These are phyloP conservation scores for Gulo gulo DNA, from an alignment of 2,113 vertebrate genomes.

Conservation along the genomic window DNA sequence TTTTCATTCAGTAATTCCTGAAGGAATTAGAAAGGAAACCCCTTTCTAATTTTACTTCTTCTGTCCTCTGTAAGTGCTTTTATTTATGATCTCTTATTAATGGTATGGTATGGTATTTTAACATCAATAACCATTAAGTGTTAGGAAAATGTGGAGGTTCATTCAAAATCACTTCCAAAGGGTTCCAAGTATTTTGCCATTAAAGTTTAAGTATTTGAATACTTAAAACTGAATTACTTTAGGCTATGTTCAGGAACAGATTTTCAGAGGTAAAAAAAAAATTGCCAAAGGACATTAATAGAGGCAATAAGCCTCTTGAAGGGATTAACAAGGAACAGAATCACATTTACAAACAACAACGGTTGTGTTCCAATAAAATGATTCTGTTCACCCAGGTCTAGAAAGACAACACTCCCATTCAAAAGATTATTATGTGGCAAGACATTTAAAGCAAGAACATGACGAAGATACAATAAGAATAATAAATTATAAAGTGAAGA, in stretches of 20 bases:
- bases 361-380: conserved; percentile 1
- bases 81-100: conserved; percentile 41
- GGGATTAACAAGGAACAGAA: neutral
- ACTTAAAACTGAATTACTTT: conserved; percentile 1
- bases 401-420: neutral
- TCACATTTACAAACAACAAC: conserved; percentile 4
- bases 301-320: neutral
- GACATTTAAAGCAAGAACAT: neutral
- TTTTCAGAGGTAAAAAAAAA: neutral
- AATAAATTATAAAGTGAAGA: neutral
- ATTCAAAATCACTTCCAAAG: conserved; percentile 45
- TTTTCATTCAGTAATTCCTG: conserved; percentile 26
- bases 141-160: neutral
- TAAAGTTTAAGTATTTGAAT: conserved; percentile 39
- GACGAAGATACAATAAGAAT: neutral
- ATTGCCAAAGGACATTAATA: neutral
- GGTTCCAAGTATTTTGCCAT: neutral
- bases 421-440: neutral
- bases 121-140: conserved; percentile 13
- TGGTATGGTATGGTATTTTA: neutral
- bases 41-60: conserved; percentile 24
- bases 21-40: neutral
- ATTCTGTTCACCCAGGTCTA: neutral
- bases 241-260: neutral
- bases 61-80: neutral